These are phyloP conservation scores for Sweltsa coloradensis DNA, from an alignment of 1,140 invertebrate species.

Conservation along the genomic window DNA sequence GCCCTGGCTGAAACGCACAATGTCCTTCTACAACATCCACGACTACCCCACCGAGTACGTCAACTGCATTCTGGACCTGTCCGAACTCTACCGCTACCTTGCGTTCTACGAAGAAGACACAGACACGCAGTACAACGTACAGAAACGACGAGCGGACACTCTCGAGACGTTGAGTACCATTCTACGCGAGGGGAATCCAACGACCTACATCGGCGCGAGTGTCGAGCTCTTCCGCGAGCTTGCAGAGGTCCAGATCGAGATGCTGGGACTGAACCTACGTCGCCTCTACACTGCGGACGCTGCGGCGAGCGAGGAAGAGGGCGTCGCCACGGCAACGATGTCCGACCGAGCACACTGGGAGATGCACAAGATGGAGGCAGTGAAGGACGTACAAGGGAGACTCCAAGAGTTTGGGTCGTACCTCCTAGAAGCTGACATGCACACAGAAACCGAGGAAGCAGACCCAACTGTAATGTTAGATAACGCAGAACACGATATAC, in stretches of 20 bases:
- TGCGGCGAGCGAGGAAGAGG: no score
- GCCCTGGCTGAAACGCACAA: slow-evolving; percentile 47
- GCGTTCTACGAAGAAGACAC: slow-evolving; percentile 50
- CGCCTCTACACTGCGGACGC: slow-evolving; percentile 18
- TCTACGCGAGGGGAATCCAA: slow-evolving; percentile 28
- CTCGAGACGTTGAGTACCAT: slow-evolving; percentile 39
- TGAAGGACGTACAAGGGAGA: no score
- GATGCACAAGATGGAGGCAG: no score
- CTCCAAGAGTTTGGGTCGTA: no score
- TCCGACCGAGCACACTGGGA: no score
- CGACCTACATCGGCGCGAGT: slow-evolving; percentile 27
- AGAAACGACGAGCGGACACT: slow-evolving; percentile 53
- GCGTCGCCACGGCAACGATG: no score
- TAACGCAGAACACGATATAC: no score
- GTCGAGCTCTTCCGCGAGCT: slow-evolving; percentile 29
- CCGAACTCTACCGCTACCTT: slow-evolving; percentile 50
- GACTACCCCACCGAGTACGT: slow-evolving; percentile 55
- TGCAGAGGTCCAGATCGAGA: slow-evolving; percentile 40
- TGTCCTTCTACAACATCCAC: slow-evolving; percentile 52
- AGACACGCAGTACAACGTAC: slow-evolving; percentile 48
- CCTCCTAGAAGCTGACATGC: no score
- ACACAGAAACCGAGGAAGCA: no score
- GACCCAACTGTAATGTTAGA: no score
- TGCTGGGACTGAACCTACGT: slow-evolving; percentile 40
- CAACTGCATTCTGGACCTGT: slow-evolving; percentile 52